These are phyloP conservation scores for Pegea sp. DNA, from an alignment of 23 tunicate genomes.

Conservation along the genomic window DNA sequence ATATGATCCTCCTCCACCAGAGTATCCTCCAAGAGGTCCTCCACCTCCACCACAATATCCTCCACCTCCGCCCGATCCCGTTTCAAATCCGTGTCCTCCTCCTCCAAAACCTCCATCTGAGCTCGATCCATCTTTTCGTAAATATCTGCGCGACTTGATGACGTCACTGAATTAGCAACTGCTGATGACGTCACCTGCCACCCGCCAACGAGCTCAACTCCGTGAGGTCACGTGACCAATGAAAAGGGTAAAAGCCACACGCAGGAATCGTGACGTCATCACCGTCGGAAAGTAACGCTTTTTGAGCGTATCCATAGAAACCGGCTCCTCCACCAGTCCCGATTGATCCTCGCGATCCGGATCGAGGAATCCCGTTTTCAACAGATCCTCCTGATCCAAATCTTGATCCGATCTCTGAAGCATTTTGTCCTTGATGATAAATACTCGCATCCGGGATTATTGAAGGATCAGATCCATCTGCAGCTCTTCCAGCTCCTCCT, in stretches of 20 bases:
- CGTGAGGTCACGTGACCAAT: no score
- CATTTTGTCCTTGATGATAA: conserved; percentile 44
- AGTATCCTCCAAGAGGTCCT: conserved; percentile 59
- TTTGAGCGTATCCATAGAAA: conserved; percentile 25
- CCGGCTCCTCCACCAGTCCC: conserved; percentile 96
- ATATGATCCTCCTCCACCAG: conserved; percentile 91
- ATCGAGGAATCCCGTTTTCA: not conserved
- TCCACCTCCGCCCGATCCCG: conserved; percentile 85
- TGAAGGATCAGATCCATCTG: not conserved
- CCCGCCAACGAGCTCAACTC: conserved; percentile 22
- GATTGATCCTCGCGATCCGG: conserved; percentile 38
- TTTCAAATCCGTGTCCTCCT: conserved; percentile 54
- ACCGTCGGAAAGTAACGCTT: conserved; percentile 1
- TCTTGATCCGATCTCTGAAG: conserved; percentile 21
- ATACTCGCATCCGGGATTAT: conserved; percentile 11
- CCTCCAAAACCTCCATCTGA: conserved; percentile 98
- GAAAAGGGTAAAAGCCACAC: conserved; percentile 35
- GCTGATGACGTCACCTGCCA: conserved; percentile 25
- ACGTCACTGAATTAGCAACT: not conserved
- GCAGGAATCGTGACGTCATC: conserved; percentile 29
- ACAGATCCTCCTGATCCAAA: conserved; percentile 67
- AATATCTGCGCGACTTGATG: conserved; percentile 6
- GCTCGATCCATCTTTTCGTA: conserved; percentile 6
- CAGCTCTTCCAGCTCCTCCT: conserved; percentile 55
- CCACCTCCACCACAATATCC: conserved; percentile 97